Evolutionary conservation across 2,113 vertebrate species (phyloP).

Genomic region (Epinephelus lanceolatus): DNA sequence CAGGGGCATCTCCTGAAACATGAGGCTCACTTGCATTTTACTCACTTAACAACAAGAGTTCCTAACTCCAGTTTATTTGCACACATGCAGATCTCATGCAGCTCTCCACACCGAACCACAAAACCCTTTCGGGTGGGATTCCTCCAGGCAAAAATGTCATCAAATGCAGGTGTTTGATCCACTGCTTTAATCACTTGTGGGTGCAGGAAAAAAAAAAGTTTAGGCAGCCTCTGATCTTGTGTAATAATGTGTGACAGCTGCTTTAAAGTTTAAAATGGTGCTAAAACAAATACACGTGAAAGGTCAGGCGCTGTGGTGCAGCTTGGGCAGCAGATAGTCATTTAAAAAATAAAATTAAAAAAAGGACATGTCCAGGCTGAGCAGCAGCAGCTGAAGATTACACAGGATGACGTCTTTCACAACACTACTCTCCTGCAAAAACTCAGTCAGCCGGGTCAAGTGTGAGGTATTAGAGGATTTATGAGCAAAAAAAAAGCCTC

Average conservation of each 20-base stretch:
- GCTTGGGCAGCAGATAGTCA: conserved; percentile 39
- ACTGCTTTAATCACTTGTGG: conserved; percentile 25
- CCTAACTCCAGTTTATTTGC: neutral
- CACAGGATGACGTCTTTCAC: conserved; percentile 55
- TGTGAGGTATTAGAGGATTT: conserved; percentile 39
- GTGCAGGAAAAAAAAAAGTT: conserved; percentile 28
- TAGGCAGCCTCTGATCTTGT: conserved; percentile 19
- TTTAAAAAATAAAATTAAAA: too few relatives aligned
- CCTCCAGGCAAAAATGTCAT: conserved; percentile 28
- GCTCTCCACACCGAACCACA: neutral
- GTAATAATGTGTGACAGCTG: conserved; percentile 11
- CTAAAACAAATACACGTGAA: conserved; percentile 10
- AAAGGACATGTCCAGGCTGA: conserved; percentile 10
- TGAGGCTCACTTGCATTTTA: conserved; percentile 8
- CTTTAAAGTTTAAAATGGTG: conserved; percentile 6
- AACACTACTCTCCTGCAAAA: conserved; percentile 38
- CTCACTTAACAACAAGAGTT: conserved; percentile 6
- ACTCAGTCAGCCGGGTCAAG: conserved; percentile 55
- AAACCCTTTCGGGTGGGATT: conserved; percentile 38
- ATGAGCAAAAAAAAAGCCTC: conserved; percentile 26
- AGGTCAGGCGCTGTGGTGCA: conserved; percentile 35
- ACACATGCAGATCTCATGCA: conserved; percentile 9
- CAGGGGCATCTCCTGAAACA: conserved; percentile 22
- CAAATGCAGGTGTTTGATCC: conserved; percentile 39
- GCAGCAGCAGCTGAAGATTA: conserved; percentile 38